phyloP scores from a whole-genome alignment of 2,888 invertebrate species.

The Venusia cambrica region DNA sequence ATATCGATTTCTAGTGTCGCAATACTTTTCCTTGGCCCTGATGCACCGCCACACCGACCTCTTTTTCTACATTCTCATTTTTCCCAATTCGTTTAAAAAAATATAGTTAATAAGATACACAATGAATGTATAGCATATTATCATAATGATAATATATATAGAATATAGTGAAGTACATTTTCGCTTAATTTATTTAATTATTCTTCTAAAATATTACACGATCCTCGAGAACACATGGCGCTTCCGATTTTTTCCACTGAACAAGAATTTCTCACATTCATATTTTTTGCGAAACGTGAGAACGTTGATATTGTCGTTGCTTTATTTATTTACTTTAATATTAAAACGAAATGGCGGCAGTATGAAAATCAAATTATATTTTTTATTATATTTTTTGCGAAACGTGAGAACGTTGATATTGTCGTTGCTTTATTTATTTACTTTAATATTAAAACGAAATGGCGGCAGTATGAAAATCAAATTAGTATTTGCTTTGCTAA shows the following conservation, averaged over 20 bases:
- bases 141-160: too few relatives aligned
- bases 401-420: conserved; percentile 29
- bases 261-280: conserved; percentile 49
- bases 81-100: too few relatives aligned
- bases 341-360: too few relatives aligned
- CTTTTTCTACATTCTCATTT: too few relatives aligned
- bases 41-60: too few relatives aligned
- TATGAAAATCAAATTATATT: too few relatives aligned
- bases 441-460: conserved; percentile 9
- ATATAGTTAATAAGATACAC: too few relatives aligned
- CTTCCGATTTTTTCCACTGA: conserved; percentile 50
- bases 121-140: too few relatives aligned
- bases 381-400: conserved; percentile 35
- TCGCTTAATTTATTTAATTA: conserved; percentile 54
- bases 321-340: conserved; percentile 6
- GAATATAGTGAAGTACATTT: conserved; percentile 30
- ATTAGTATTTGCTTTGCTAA: too few relatives aligned
- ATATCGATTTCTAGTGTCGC: too few relatives aligned
- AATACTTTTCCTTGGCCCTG: too few relatives aligned
- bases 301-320: conserved; percentile 24
- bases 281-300: conserved; percentile 34
- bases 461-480: too few relatives aligned
- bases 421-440: conserved; percentile 14
- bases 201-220: conserved; percentile 49
- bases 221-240: conserved; percentile 53